A percentile compares a stretch with the other conserved stretches of the same genome.
Evolutionary conservation across 2,888 invertebrate species (phyloP).

Genomic region (Clunio marinus): DNA sequence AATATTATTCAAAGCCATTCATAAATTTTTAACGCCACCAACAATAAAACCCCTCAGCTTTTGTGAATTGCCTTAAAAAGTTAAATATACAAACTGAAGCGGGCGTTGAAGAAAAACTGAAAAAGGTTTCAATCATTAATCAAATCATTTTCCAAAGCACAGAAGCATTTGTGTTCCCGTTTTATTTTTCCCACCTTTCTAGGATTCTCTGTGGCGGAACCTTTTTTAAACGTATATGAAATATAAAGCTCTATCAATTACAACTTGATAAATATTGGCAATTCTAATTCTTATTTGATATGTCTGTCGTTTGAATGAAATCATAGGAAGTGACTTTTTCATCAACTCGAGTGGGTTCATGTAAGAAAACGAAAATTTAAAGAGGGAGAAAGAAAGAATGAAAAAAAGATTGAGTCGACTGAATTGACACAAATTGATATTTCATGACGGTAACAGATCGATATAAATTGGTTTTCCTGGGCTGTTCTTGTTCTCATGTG

Average conservation of each 20-base stretch:
- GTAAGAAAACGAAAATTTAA: too few relatives aligned
- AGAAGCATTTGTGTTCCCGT: not conserved
- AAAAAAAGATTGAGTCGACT: too few relatives aligned
- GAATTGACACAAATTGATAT: not conserved
- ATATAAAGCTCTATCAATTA: constrained; percentile 2
- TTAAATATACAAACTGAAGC: not conserved
- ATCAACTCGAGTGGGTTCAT: not conserved
- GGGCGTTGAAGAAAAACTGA: not conserved
- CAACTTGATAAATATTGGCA: not conserved
- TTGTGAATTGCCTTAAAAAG: not conserved
- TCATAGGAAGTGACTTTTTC: not conserved
- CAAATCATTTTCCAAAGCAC: not conserved
- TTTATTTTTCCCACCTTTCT: not conserved
- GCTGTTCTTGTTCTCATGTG: too few relatives aligned
- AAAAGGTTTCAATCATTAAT: constrained; percentile 1
- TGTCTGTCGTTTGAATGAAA: not conserved
- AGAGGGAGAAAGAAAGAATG: too few relatives aligned
- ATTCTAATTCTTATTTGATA: not conserved
- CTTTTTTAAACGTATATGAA: not conserved
- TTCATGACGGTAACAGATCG: not conserved
- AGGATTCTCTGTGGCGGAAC: not conserved
- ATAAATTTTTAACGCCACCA: not conserved
- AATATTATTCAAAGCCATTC: not conserved
- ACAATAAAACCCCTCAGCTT: not conserved
- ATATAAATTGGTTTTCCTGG: too few relatives aligned